Evolutionary conservation across 2,113 vertebrate species (phyloP).

Genomic region (Trogon surrucura): DNA sequence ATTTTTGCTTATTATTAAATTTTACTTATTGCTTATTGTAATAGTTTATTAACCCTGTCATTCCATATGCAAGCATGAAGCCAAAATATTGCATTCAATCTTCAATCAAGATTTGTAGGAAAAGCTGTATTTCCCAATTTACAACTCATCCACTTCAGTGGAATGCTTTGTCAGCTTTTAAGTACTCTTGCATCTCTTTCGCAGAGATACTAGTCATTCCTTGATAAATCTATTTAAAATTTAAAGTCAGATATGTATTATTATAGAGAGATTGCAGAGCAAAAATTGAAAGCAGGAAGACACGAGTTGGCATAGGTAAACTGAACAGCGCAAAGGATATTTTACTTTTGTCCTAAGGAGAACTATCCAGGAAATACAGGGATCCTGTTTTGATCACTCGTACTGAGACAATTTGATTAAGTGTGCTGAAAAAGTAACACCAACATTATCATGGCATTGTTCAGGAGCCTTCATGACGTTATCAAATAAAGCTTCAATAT

Average conservation of each 20-base stretch:
- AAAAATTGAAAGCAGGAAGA: neutral
- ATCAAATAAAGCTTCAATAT: neutral
- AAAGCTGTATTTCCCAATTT: neutral
- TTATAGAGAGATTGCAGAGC: neutral
- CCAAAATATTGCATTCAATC: neutral
- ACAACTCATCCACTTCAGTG: neutral
- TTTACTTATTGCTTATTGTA: neutral
- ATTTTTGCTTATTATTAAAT: neutral
- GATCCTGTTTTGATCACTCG: neutral
- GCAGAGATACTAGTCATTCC: neutral
- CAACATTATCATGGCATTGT: neutral
- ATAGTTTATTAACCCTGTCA: neutral
- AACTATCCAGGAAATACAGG: neutral
- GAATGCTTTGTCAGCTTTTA: neutral
- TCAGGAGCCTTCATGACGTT: neutral
- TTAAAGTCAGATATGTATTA: neutral
- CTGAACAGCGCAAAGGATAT: neutral
- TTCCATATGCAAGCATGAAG: neutral
- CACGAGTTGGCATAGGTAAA: neutral
- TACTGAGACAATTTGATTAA: neutral
- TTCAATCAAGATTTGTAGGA: neutral
- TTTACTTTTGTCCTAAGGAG: neutral
- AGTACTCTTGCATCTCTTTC: neutral
- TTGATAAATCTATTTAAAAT: neutral
- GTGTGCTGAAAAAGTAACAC: neutral